Base-by-base conservation (phyloP, 2,113 vertebrate species). In the Apaloderma vittatum region DNA sequence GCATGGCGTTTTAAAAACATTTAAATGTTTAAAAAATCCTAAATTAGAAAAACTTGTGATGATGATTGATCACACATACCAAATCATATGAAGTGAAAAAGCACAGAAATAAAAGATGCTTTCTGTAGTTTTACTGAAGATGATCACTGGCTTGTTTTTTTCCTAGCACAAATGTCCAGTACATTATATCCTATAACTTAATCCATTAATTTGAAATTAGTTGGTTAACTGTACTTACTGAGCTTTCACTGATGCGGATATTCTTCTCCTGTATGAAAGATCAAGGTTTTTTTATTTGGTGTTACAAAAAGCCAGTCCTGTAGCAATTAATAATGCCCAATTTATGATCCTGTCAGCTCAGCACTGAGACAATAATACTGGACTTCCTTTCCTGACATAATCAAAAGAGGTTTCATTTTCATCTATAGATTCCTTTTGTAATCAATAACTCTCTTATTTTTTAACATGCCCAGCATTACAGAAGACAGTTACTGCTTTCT, bases 301-400 rank as follows among this genome's bases (percentile, higher is more conserved):
- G 30, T 43, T 91, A 34, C 36, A 73, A 59, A 85, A 90, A 76
- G 48, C 29, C 36, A 62, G 58, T 73, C 81, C 76, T 82, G 58
- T 86, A 61, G 65, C 54, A 71, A 94, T 93, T 95, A 85, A 96
- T 96, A 95, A 96, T 96, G 79, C 34, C 10, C 59, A 52, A 48
- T 91, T 95, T 92, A 87, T 85, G 34, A 76, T 82, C 80, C 84
- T 81, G 67, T 86, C 73, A 82, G 43, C 21, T 88, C 43, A 94
- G 43, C 36, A 85, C 51, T 46, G 71, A 83, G 24, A 86, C 65
- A 70, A 22, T 86, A 71, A 63, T n/a, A 77, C 34, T 48, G 46
- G 48, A 84, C 84, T 89, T 86, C 8, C 34, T 90, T 77, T 98
- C 68, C 66, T 95, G 93, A 90, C 57, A 73, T 54, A 63, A 63